Evolutionary conservation across 2,888 invertebrate genomes (phyloP).

Genomic region (Theristus sp.): DNA sequence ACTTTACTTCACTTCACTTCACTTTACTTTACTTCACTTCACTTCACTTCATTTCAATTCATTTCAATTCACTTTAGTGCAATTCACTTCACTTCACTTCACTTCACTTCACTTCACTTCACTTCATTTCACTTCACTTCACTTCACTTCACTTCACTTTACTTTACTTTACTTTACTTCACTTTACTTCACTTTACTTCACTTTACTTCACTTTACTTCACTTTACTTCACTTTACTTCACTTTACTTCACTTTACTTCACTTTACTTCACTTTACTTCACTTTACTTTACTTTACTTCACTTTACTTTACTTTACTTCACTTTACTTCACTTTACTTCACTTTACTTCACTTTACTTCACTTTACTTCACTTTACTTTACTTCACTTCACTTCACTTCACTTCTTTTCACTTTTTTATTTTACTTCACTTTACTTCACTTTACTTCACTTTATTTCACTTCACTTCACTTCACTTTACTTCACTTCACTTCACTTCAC

Average conservation of each 20-base stretch:
- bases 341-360: not conserved
- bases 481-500: too few species aligned
- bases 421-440: too few species aligned
- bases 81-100: not conserved
- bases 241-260: not conserved
- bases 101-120: not conserved
- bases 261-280: not conserved
- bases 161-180: not conserved
- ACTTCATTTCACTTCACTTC: not conserved
- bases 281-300: not conserved
- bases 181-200: not conserved
- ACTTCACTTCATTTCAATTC: not conserved
- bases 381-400: too few species aligned
- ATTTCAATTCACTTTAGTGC: not conserved
- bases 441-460: too few species aligned
- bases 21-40: not conserved
- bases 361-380: too few species aligned
- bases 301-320: not conserved
- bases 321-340: not conserved
- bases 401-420: too few species aligned
- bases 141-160: not conserved
- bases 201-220: not conserved
- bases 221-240: not conserved
- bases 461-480: too few species aligned
- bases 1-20: not conserved